Conservation (phyloP, 2,113 vertebrate species). For the Gnathonemus echidnorhynchus region DNA sequence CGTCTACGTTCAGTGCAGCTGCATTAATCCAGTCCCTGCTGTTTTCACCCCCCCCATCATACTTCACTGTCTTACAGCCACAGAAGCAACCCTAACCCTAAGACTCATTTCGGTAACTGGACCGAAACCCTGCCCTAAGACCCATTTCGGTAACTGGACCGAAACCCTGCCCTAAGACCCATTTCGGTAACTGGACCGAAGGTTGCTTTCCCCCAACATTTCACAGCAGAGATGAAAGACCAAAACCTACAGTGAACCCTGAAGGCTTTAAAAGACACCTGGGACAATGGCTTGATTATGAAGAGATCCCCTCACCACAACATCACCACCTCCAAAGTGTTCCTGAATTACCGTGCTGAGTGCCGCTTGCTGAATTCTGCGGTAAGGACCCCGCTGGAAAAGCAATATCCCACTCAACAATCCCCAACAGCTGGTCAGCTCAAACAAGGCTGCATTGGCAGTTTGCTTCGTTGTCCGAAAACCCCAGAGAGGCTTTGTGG, state of each 20-base stretch:
- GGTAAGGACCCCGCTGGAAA: not conserved
- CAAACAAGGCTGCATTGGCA: not conserved
- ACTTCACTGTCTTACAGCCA: not conserved
- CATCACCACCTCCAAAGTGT: not conserved
- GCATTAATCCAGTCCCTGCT: not conserved
- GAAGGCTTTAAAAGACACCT: not conserved
- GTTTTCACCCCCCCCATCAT: not conserved
- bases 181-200: not conserved
- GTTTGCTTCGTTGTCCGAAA: not conserved
- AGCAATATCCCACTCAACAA: not conserved
- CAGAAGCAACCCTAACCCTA: not conserved
- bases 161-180: not conserved
- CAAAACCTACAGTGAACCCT: not conserved
- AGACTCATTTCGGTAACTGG: not conserved
- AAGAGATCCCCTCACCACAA: not conserved
- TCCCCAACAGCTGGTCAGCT: constrained; percentile 9
- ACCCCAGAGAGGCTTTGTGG: not conserved
- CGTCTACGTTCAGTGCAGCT: not conserved
- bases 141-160: not conserved
- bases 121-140: not conserved
- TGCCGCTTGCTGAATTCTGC: not conserved
- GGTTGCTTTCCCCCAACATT: not conserved
- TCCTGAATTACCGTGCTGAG: not conserved
- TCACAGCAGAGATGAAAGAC: not conserved
- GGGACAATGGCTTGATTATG: not conserved